Evolutionary conservation across 2,888 invertebrate species (phyloP).

Genomic region (Trachelus troglodyta): DNA sequence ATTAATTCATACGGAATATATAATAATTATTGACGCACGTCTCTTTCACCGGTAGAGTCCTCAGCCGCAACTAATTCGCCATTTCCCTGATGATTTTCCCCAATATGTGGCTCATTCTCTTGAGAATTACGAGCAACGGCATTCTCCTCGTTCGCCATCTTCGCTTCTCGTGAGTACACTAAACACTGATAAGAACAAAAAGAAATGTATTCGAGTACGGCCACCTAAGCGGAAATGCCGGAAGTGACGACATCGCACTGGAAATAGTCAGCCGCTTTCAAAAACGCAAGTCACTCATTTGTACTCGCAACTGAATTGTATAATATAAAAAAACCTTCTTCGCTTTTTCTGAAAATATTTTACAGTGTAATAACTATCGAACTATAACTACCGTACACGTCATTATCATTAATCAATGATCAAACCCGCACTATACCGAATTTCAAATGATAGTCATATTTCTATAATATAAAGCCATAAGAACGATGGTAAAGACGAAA

Average conservation of each 20-base stretch:
- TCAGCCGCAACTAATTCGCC: slow-evolving; percentile 45
- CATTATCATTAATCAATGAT: neutral
- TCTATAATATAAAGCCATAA: no score
- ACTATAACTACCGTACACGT: neutral
- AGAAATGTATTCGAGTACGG: neutral
- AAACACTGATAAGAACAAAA: slow-evolving; percentile 2
- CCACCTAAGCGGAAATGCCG: slow-evolving; percentile 5
- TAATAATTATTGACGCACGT: slow-evolving; percentile 39
- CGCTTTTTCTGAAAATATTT: neutral
- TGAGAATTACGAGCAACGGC: slow-evolving; percentile 34
- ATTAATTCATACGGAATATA: neutral
- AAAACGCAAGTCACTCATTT: neutral
- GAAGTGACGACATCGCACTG: neutral
- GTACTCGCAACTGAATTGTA: neutral
- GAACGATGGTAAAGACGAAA: no score
- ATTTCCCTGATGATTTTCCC: slow-evolving; percentile 46
- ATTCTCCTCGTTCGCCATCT: slow-evolving; percentile 40
- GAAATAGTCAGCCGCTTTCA: neutral
- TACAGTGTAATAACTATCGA: neutral
- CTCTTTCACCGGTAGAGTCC: slow-evolving; percentile 43
- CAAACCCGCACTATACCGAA: neutral
- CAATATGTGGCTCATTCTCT: slow-evolving; percentile 33
- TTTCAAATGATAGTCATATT: neutral
- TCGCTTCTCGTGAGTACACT: slow-evolving; percentile 2
- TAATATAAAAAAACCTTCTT: neutral